Evolutionary conservation across 92 coral and sea anemone genomes (phyloP).

Genomic region (Phenganax subtilis): DNA sequence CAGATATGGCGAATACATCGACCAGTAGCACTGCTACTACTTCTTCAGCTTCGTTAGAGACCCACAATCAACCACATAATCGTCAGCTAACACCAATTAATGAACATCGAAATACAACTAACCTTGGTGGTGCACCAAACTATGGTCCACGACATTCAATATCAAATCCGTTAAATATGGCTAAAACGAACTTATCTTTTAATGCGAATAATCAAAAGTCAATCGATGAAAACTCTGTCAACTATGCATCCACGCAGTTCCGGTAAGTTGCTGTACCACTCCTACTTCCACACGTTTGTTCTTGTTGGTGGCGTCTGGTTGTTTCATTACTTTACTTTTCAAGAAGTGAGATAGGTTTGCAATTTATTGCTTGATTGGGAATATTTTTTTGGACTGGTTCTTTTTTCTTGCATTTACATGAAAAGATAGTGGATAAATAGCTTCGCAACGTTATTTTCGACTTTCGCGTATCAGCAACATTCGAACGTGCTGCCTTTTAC

Average conservation of each 20-base stretch:
- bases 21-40: slow-evolving; percentile 50
- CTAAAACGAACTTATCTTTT: slow-evolving; percentile 31
- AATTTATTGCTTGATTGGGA: no score
- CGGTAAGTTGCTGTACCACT: slow-evolving; percentile 20
- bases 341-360: not conserved
- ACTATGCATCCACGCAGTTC: slow-evolving; percentile 14
- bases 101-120: slow-evolving; percentile 31
- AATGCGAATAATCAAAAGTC: slow-evolving; percentile 23
- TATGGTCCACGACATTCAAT: slow-evolving; percentile 27
- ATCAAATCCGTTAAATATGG: slow-evolving; percentile 30
- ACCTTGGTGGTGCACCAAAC: slow-evolving; percentile 18
- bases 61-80: slow-evolving; percentile 40
- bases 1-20: slow-evolving; percentile 56
- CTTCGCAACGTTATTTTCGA: no score
- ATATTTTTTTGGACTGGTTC: no score
- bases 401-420: no score
- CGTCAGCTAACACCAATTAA: slow-evolving; percentile 37
- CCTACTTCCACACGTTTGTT: not conserved
- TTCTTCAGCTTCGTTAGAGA: slow-evolving; percentile 61
- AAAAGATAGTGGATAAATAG: no score
- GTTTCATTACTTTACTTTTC: not conserved
- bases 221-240: slow-evolving; percentile 10
- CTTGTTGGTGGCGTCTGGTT: not conserved
- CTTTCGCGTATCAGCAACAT: no score
- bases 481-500: no score